phyloP scores from a whole-genome alignment of 2,797 vertebrate genomes.

The Gymnocypris eckloni region DNA sequence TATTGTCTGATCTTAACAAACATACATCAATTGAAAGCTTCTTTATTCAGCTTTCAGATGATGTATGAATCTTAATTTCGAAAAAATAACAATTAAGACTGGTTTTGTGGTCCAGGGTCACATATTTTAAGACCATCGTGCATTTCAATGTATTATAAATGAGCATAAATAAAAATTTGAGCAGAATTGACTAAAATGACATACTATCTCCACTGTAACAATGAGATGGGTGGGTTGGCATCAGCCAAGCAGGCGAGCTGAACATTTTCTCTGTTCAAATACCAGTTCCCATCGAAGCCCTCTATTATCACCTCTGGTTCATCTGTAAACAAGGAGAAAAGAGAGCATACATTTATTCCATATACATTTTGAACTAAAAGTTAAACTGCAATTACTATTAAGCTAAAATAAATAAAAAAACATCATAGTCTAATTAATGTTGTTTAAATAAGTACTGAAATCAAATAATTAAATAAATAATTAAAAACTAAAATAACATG shows the following conservation, averaged over 20 bases:
- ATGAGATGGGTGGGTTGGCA: slow-evolving; percentile 90
- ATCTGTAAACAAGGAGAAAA: slow-evolving; percentile 74
- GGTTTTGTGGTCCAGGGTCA: too few species aligned
- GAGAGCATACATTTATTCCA: not conserved
- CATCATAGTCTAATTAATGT: too few species aligned
- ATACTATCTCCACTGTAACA: slow-evolving; percentile 95
- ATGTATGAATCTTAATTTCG: too few species aligned
- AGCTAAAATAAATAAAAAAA: too few species aligned
- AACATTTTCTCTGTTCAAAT: slow-evolving; percentile 90
- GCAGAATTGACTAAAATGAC: slow-evolving; percentile 65
- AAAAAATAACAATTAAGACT: too few species aligned
- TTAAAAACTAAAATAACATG: not conserved
- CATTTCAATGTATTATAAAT: not conserved
- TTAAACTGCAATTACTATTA: not conserved
- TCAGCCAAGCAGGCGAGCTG: slow-evolving; percentile 91
- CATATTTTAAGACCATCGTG: not conserved
- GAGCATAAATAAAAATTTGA: not conserved
- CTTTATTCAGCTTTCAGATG: too few species aligned
- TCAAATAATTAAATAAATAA: not conserved
- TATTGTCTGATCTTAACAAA: too few species aligned
- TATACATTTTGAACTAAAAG: not conserved
- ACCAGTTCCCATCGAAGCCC: slow-evolving; percentile 98
- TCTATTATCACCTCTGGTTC: slow-evolving; percentile 92
- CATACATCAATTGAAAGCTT: too few species aligned
- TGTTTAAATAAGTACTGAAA: not conserved